Base-by-base conservation (phyloP, 2,797 vertebrate genomes). In the Etheostoma perlongum region DNA sequence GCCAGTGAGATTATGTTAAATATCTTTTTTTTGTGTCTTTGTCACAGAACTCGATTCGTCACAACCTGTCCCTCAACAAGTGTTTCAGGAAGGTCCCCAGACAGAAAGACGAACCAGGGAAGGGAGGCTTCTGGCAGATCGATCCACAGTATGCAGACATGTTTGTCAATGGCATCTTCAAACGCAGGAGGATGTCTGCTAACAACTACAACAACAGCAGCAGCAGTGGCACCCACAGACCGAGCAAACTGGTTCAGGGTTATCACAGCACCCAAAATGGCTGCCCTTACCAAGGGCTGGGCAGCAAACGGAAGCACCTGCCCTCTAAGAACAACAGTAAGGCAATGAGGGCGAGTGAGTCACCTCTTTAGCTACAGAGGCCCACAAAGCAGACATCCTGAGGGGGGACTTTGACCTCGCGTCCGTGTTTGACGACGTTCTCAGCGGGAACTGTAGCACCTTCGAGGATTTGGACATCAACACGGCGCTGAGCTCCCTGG, bases 51-150 rank as follows among this genome's bases (percentile, higher is more conserved):
- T 96, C 96, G 1, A 96, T 96, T 78, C 95, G 96, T 49, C 96
- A 96, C 88, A 96, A 96, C 91, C 88, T 96, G 84, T 96, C 96
- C 68, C 94, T 96, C 86, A 96, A 96, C 93, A 96, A 96, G 93
- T 96, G 96, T 90, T 96, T 96, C 91, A 96, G 95, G 94, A 96
- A 96, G 92, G 96, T 96, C 53, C 96, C 96, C 67, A 85, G 96
- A 44, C 95, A 96, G 87, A 96, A 96, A 59, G 95, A 96, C 7
- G 96, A 96, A 85, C 96, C 96, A 0, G 96, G 96, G 19, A 96
- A 96, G 79, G 95, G 95, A 12, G 96, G 96, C 76, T 96, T 96
- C 89, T 97, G 96, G 96, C 96, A 96, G 87, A 96, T 96, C 25
- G 95, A 96, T 78, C 95, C 95, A 3, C 95, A 96, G 83, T 96